Conservation (phyloP, 2,888 invertebrate species). For the Flexamia atlantica region DNA sequence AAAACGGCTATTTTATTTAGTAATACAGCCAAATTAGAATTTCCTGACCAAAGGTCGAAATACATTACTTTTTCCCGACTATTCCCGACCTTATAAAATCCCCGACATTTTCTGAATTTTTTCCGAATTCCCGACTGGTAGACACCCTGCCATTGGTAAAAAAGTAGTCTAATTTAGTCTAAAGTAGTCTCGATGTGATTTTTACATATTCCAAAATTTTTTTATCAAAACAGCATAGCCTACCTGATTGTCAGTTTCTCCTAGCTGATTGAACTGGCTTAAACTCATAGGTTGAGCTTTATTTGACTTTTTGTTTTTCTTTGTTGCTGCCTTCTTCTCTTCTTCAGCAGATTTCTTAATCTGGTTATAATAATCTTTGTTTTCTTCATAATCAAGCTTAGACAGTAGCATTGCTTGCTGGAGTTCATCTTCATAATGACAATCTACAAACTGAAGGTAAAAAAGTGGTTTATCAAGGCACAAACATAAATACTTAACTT, state of each 20-base stretch:
- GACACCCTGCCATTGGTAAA: no score
- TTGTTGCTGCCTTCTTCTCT: slow-evolving; percentile 74
- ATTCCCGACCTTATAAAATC: no score
- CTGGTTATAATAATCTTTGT: slow-evolving; percentile 76
- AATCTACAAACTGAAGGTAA: slow-evolving; percentile 77
- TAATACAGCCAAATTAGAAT: no score
- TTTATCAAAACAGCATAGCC: no score
- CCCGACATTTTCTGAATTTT: no score
- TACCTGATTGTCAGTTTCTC: slow-evolving; percentile 52
- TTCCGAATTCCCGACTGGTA: no score
- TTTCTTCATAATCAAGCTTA: slow-evolving; percentile 84
- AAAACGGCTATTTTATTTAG: no score
- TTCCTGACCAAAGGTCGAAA: no score
- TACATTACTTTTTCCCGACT: no score
- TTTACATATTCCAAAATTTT: no score
- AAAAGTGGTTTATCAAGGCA: slow-evolving; percentile 2
- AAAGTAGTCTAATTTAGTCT: no score
- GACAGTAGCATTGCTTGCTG: slow-evolving; percentile 85
- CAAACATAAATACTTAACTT: neutral
- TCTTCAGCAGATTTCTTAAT: slow-evolving; percentile 70
- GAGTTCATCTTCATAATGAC: slow-evolving; percentile 78
- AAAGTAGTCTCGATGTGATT: no score
- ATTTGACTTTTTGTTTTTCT: slow-evolving; percentile 81
- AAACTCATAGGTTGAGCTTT: slow-evolving; percentile 82
- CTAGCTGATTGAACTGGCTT: slow-evolving; percentile 84